Conservation (phyloP, 2,888 invertebrate species). For the Geophilus truncorum region DNA sequence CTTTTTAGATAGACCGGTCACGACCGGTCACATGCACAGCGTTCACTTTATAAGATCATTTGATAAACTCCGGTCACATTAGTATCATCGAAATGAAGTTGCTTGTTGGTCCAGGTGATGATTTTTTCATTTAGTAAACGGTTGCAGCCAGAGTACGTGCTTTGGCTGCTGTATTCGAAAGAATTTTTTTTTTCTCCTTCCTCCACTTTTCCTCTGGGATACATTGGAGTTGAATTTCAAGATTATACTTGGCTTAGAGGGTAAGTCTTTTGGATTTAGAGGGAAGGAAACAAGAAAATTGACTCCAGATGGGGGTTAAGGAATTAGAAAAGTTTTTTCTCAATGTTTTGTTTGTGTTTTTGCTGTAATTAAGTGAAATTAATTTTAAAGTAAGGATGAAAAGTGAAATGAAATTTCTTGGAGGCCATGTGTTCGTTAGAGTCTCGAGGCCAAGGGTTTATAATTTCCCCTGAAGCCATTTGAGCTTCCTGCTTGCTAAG, state of each 20-base stretch:
- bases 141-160: background rate
- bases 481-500: background rate
- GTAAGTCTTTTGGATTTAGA: background rate
- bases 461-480: background rate
- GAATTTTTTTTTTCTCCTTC: background rate
- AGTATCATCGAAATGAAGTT: background rate
- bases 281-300: background rate
- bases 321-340: background rate
- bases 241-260: constrained; percentile 3
- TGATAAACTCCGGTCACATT: background rate
- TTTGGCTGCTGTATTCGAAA: background rate
- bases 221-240: constrained; percentile 4
- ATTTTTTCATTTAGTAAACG: constrained; percentile 10
- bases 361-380: background rate
- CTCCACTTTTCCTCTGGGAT: background rate
- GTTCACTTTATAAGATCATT: too few species aligned
- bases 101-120: background rate
- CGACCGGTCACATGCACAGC: too few species aligned
- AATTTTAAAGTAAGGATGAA: background rate
- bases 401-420: background rate
- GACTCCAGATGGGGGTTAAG: background rate
- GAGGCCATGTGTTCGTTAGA: background rate
- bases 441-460: background rate
- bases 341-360: background rate
- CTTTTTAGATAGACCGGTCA: too few species aligned